Evolutionary conservation across 2,797 vertebrate species (phyloP).

Genomic region (Pseudopleuronectes americanus): DNA sequence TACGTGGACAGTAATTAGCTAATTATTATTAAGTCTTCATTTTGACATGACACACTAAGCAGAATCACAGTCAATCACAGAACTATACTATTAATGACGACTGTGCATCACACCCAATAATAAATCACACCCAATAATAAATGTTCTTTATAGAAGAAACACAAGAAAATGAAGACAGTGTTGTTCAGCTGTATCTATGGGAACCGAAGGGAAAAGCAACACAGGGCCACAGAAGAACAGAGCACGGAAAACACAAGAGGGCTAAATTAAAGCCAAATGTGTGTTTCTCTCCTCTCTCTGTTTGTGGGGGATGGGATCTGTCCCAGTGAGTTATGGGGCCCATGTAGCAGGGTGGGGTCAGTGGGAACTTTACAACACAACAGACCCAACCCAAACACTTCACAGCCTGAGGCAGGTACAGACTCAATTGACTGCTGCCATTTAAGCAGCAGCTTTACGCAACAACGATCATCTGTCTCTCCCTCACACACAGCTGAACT

Average conservation of each 20-base stretch:
- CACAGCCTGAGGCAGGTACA: conserved; percentile 35
- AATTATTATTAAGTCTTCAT: too few relatives aligned
- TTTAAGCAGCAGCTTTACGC: conserved; percentile 3
- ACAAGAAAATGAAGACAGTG: not conserved
- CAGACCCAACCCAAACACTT: conserved; percentile 23
- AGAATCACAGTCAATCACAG: too few relatives aligned
- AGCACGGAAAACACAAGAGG: conserved; percentile 36
- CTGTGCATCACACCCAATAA: not conserved
- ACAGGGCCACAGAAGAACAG: conserved; percentile 9
- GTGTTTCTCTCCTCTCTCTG: not conserved
- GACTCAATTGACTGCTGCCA: conserved; percentile 33
- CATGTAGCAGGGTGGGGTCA: conserved; percentile 34
- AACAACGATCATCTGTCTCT: conserved; percentile 9
- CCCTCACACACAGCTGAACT: not conserved
- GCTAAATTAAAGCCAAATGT: conserved; percentile 61
- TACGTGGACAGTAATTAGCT: too few relatives aligned
- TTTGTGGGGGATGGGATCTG: conserved; percentile 16
- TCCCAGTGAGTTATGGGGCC: conserved; percentile 38
- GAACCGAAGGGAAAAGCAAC: conserved; percentile 24
- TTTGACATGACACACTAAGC: too few relatives aligned
- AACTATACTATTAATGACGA: too few relatives aligned
- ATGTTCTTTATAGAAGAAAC: not conserved
- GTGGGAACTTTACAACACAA: conserved; percentile 30
- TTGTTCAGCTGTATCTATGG: conserved; percentile 14
- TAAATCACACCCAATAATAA: not conserved